These are phyloP conservation scores for Gracilinanus agilis DNA, from an alignment of 2,113 vertebrate species.

Conservation along the genomic window DNA sequence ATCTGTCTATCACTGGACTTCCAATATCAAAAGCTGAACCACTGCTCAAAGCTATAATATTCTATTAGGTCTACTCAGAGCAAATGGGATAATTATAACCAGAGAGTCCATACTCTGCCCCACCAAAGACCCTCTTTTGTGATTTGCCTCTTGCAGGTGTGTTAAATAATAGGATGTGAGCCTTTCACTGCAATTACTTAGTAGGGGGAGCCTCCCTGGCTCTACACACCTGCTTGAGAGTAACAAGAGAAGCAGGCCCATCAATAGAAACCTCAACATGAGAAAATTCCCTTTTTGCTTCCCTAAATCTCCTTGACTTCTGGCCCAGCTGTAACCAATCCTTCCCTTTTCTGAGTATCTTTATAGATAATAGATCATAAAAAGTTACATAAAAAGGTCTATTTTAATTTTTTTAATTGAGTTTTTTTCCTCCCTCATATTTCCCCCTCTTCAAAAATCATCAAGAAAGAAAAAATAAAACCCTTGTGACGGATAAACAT, in stretches of 20 bases:
- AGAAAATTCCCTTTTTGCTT: background rate
- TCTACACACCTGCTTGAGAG: background rate
- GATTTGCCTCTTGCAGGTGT: background rate
- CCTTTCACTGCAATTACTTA: background rate
- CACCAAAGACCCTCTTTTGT: background rate
- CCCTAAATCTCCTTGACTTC: background rate
- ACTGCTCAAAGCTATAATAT: background rate
- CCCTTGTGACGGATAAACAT: background rate
- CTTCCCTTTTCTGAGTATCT: background rate
- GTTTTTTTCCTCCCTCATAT: background rate
- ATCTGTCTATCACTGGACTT: background rate
- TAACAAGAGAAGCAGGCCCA: background rate
- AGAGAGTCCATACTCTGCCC: background rate
- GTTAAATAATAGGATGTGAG: background rate
- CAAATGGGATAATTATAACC: background rate
- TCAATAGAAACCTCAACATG: background rate
- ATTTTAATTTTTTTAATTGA: background rate
- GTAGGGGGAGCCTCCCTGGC: background rate
- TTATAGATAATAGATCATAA: background rate
- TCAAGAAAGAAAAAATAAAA: background rate
- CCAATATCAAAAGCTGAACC: background rate
- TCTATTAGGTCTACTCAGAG: background rate
- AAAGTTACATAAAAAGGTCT: background rate
- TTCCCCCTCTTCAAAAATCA: background rate
- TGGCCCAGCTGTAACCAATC: background rate